Percentiles rank a stretch among this genome's conserved stretches.
Evolutionary conservation across 1,140 invertebrate species (phyloP).

Genomic region (Archivesica marissinica): DNA sequence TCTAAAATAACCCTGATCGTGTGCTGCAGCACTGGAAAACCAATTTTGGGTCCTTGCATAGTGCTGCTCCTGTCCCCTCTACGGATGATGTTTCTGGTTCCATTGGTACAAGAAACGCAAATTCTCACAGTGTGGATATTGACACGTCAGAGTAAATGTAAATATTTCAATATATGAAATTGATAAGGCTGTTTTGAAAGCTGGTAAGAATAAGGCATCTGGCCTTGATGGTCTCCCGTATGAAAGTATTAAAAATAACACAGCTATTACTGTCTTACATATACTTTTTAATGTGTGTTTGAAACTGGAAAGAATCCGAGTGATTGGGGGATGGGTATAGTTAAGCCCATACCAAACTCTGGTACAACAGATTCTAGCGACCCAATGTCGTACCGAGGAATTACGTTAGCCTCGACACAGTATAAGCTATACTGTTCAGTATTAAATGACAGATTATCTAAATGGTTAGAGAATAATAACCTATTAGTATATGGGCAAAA

Average conservation of each 20-base stretch:
- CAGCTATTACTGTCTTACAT: slow-evolving; percentile 1
- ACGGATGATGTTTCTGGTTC: background rate
- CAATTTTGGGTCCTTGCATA: background rate
- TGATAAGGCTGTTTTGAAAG: background rate
- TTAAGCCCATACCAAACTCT: slow-evolving; percentile 54
- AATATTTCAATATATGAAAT: slow-evolving; percentile 32
- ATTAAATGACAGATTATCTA: slow-evolving; percentile 45
- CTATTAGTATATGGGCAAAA: background rate
- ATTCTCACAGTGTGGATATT: too few species aligned
- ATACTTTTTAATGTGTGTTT: slow-evolving; percentile 44
- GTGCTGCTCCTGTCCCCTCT: background rate
- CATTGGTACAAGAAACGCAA: too few species aligned
- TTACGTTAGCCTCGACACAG: background rate
- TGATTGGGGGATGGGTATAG: slow-evolving; percentile 48
- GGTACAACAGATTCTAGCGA: background rate
- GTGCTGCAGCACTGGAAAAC: too few species aligned
- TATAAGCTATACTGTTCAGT: slow-evolving; percentile 40
- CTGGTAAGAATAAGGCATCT: slow-evolving; percentile 12
- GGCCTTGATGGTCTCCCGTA: slow-evolving; percentile 13
- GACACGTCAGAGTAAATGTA: background rate
- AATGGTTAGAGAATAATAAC: slow-evolving; percentile 11
- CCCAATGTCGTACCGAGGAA: slow-evolving; percentile 28
- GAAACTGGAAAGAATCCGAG: background rate
- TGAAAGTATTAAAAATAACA: slow-evolving; percentile 6
- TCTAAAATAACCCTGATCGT: too few species aligned